A percentile compares a stretch with the other conserved stretches of the same genome.
Conservation (phyloP, 1,140 invertebrate species). For the Solen grandis region DNA sequence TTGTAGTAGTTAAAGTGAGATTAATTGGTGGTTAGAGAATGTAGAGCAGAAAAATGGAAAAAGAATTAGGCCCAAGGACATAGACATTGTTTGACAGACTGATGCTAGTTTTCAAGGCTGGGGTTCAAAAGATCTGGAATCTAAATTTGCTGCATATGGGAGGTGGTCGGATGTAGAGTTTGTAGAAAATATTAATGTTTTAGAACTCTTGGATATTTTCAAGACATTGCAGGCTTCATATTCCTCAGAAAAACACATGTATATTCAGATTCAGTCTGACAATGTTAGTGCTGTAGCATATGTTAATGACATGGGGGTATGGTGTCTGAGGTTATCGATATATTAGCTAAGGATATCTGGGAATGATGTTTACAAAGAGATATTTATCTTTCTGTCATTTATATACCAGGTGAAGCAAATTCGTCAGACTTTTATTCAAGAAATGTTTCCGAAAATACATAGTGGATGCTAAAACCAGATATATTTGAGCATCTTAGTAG, state of each 20-base stretch:
- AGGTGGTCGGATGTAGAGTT: too few relatives aligned
- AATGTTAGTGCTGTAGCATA: constrained; percentile 52
- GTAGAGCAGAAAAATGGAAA: constrained; percentile 23
- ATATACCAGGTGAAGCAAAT: constrained; percentile 37
- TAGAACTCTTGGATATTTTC: constrained; percentile 46
- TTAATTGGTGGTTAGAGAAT: constrained; percentile 33
- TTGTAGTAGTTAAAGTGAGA: constrained; percentile 4
- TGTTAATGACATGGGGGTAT: constrained; percentile 43
- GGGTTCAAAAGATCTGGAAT: too few relatives aligned
- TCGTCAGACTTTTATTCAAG: constrained; percentile 48
- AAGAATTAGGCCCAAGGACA: background rate
- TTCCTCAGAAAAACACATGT: background rate
- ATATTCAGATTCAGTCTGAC: constrained; percentile 39
- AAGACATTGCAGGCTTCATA: constrained; percentile 25
- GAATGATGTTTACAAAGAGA: constrained; percentile 45
- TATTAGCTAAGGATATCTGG: constrained; percentile 42
- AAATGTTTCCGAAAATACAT: constrained; percentile 16
- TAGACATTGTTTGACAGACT: background rate
- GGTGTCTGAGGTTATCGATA: background rate
- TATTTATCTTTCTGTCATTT: constrained; percentile 20
- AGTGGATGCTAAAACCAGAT: constrained; percentile 30
- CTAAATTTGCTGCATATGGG: too few relatives aligned
- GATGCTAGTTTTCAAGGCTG: too few relatives aligned
- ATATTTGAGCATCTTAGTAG: constrained; percentile 22
- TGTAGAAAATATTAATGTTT: constrained; percentile 60